Base-by-base conservation (phyloP, 2,797 vertebrate species). In the Lutra lutra region DNA sequence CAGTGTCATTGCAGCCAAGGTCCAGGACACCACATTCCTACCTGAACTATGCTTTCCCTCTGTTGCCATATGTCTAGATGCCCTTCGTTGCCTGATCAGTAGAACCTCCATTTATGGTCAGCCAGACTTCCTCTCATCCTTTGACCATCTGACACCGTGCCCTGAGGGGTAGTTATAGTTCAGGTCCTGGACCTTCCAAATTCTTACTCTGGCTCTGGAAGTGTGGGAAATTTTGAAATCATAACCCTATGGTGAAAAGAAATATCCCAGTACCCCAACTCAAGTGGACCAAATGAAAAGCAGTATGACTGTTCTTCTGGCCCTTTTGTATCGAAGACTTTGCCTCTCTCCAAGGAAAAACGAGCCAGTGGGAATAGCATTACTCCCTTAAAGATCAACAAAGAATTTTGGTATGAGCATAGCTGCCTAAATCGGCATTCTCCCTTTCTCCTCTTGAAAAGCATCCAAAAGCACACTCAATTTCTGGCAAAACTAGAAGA, bases 401-500 rank as follows among this genome's bases (percentile, higher is more conserved):
- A 38, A 9, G 72, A 90, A 83, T 89, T 89, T 51, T 87, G 18
- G 68, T 72, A 88, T 21, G 62, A 21, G 21, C 54, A 84, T 64
- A 40, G 25, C 75, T 95, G 48, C 78, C n/a, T 95, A 88, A 85
- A 20, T 78, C 21, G 68, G 60, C 66, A 93, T 85, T 85, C 83
- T 78, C 72, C 60, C 14, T 46, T 58, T 91, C 35, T 89, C 40
- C 51, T 95, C 56, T 95, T 77, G 58, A 89, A 96, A 97, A 94
- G 62, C 46, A 91, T 89, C 79, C 83, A 93, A 87, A 94, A 95
- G 70, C 73, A 38, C 25, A 86, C 27, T 95, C 48, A 82, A 35
- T 66, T 91, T 95, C 89, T 95, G 62, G 73, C 56, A 88, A 95
- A 95, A 91, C 51, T 78, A 86, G 46, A 78, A 94, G 68, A 93